These are phyloP conservation scores for Phataginus tetradactyla DNA, from an alignment of 2,797 vertebrate genomes.

Conservation along the genomic window DNA sequence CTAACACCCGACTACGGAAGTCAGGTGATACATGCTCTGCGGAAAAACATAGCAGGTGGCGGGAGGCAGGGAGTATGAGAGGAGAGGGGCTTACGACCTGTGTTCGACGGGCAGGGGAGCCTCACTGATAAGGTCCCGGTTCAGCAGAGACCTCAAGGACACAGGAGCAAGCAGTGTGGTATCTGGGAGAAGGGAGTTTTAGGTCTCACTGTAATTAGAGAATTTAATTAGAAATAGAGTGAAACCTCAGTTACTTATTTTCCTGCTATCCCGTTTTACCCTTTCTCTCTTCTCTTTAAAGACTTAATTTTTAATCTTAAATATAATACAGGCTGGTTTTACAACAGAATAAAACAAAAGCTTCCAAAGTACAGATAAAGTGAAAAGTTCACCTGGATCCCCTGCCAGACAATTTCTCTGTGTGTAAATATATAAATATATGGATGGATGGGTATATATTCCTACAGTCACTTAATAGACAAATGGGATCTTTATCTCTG, in stretches of 20 bases:
- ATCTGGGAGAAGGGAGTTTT: neutral
- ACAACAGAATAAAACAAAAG: slow-evolving; percentile 47
- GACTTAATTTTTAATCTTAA: neutral
- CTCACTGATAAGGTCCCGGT: neutral
- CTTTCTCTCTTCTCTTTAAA: neutral
- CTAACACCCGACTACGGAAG: neutral
- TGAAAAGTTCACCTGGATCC: neutral
- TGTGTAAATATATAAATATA: neutral
- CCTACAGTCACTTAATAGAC: neutral
- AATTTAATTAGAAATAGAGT: neutral
- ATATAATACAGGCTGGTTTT: neutral
- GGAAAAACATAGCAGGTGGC: neutral
- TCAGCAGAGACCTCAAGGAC: neutral
- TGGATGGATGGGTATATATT: neutral
- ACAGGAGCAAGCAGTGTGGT: neutral
- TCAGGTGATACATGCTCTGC: neutral
- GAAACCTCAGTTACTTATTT: neutral
- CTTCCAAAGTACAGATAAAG: neutral
- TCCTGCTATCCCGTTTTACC: neutral
- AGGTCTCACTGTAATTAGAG: too few species aligned
- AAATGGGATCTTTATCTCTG: neutral
- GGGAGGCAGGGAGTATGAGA: rapidly evolving
- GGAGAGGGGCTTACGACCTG: neutral
- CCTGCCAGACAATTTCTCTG: neutral
- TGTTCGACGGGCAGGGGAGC: neutral